Base-by-base conservation (phyloP, 2,113 vertebrate species). In the Lethenteron reissneri region DNA sequence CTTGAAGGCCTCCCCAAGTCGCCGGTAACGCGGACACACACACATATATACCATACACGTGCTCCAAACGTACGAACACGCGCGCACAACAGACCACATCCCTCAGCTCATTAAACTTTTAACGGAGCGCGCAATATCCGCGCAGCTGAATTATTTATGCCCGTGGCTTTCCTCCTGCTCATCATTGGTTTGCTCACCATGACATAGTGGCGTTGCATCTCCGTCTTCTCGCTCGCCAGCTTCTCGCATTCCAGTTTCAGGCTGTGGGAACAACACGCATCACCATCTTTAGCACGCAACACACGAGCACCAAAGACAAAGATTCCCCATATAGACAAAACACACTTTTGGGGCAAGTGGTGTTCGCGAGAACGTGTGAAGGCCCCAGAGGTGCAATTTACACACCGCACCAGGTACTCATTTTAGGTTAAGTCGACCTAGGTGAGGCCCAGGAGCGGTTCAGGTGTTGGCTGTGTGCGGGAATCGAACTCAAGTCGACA, bases 191-290 rank as follows among this genome's bases (percentile, higher is more conserved):
- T 8, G n/a, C 88, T 90, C 78, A 95, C 90, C 90, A 95, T 95
- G 78, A 94, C 90, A 72, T 95, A 95, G 81, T 95, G 90, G 74
- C 90, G 87, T 82, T 95, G 90, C 89, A 95, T 95, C 80, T 95
- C 90, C 0, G 90, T 95, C 83, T 95, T 95, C 74, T 95, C 90
- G 75, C 90, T 95, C 57, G 90, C 90, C 80, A 95, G 83, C 77
- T 95, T 95, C 74, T 95, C 90, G 70, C 91, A 95, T 77, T 95
- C 90, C 83, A 95, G 88, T 86, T 95, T 92, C 80, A 92, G 83
- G 82, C 88, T 92, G 81, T 74, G 75, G 71, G 74, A 74, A 77
- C 62, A 76, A 41, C 41, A 41, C 7, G 41, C 41, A 41, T 41
- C 41, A 41, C 41, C 41, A 41, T 41, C 41, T 41, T 41, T 41